Base-by-base conservation (phyloP, 2,797 vertebrate genomes). In the Epinephelus malabaricus region DNA sequence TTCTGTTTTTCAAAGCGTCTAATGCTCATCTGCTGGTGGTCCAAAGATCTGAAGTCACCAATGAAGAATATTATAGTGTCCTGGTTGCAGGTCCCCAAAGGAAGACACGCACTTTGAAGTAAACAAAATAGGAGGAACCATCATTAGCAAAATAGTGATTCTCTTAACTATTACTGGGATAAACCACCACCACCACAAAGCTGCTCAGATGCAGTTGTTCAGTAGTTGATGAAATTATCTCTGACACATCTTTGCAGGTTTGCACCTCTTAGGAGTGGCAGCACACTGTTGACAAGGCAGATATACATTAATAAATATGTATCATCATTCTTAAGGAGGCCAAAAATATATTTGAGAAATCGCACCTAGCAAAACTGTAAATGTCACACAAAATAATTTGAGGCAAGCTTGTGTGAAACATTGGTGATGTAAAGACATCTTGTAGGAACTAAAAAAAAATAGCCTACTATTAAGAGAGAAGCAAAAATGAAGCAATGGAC, bases 1-100 rank as follows among this genome's bases (percentile, higher is more conserved):
- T 76, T 81, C 64, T 73, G 56, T 67, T 80, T 79, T 86, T 84
- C 73, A 85, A 82, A 79, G 76, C 19, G 45, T 10, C 60, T 56
- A 73, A 68, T 23, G 34, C 62, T 59, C 51, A 73, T 45, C 18
- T 4, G 66, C 80, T n/a, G 64, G 21, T 61, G 61, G 65, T 65
- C 75, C 43, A 25, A 49, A 84, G 69, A 83, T 46, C 69, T 66
- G 0, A 68, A 84, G 62, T 65, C 74, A 30, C 51, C 75, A 43
- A 43, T 23, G 59, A 49, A 65, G 51, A 34, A 59, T 59, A 62
- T 43, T 0, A 72, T 75, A 47, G 46, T 43, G 55, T 69, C 69
- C 62, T 51, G 12, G 58, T 25, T 21, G 1, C 53, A 74, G 53
- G 19, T 79, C 21, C 17, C 66, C 10, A 21, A 21, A 59, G 78